Evolutionary conservation across 2,113 vertebrate genomes (phyloP), one percentile per base, ranked within the genome.

Genomic region (Sterrhoptilus dennistouni): DNA sequence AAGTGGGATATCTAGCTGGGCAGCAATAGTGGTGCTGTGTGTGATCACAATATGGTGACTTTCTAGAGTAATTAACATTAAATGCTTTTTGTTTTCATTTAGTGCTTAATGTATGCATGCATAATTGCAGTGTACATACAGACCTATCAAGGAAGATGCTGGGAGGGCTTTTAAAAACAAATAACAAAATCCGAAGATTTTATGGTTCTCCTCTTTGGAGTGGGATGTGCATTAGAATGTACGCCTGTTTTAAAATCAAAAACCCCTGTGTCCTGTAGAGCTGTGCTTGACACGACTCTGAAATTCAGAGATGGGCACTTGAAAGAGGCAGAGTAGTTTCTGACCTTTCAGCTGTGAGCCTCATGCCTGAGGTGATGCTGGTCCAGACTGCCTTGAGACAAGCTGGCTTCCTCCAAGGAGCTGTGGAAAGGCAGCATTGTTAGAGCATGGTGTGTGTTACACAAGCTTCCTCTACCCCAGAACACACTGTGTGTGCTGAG

Each of bases 1-100:
- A 98, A 98, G 95, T 88, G 87, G 83, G 93, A 96, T 97, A 95
- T 98, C 97, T 98, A 97, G 94, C 97, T 97, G 97, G 90, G 98
- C 93, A 96, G 95, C 93, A 95, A 77, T 60, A 97, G 93, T 76
- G 49, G 90, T 84, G 89, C 91, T 80, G 90, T 84, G 82, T 93
- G 90, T 87, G 88, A 96, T 96, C 93, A 94, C 96, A 97, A 97
- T 97, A 96, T 91, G 90, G 96, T 97, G 94, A 96, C 83, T 94
- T 97, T 96, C 87, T 65, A 79, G 96, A 76, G 75, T 94, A 97
- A 98, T 98, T 98, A 98, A 97, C 28, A 1, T 97, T 97, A 98
- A 98, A 96, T 95, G 74, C n/a, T 87, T 90, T 98, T 97, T 97
- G 93, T 97, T 96, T 97, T 96, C 86, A 82, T 97, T 98, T 97